Conservation (phyloP, 2,113 vertebrate species). For the Pica pica region DNA sequence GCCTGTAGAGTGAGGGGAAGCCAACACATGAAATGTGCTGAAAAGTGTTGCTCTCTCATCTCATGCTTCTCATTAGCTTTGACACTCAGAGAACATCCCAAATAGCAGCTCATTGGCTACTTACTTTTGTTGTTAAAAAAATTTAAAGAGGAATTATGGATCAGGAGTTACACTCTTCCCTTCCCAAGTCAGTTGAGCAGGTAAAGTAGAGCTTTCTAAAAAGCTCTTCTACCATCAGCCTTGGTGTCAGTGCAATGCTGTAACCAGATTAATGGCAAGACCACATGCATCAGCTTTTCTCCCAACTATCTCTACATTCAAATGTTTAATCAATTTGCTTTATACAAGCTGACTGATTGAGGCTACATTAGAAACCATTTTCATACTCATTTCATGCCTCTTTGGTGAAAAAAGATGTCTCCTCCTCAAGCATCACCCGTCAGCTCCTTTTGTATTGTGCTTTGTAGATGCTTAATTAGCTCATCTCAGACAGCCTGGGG, state of each 20-base stretch:
- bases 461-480: not conserved
- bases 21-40: not conserved
- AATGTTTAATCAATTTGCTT: not conserved
- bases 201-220: not conserved
- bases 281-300: not conserved
- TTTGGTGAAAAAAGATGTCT: not conserved
- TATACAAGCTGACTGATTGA: not conserved
- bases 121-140: not conserved
- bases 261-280: not conserved
- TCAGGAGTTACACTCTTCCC: not conserved
- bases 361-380: not conserved
- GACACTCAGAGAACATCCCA: not conserved
- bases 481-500: not conserved
- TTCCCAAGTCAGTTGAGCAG: not conserved
- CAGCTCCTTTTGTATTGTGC: not conserved
- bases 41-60: not conserved
- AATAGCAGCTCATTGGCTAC: not conserved
- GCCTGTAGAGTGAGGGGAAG: not conserved
- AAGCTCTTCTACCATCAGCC: not conserved
- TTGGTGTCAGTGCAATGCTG: not conserved
- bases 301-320: not conserved
- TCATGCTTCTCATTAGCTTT: not conserved
- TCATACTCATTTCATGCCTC: not conserved
- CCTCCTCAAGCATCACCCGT: not conserved
- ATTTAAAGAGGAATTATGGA: not conserved